Evolutionary conservation across 2,113 vertebrate species (phyloP).

Genomic region (Ornithorhynchus anatinus): DNA sequence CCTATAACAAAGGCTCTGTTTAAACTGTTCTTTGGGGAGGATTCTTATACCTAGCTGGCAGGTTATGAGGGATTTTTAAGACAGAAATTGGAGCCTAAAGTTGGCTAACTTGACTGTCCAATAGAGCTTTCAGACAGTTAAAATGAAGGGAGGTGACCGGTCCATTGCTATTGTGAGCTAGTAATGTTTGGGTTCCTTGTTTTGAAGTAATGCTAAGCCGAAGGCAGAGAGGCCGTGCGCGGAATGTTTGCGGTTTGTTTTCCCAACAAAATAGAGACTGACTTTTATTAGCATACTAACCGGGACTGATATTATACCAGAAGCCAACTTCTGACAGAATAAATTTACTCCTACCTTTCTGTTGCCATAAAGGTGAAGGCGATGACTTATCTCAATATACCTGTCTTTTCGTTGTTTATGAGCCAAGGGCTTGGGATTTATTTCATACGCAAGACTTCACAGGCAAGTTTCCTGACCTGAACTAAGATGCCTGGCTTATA

Average conservation of each 20-base stretch:
- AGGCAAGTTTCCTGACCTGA: not conserved
- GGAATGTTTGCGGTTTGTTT: not conserved
- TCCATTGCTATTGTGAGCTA: not conserved
- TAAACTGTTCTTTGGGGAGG: not conserved
- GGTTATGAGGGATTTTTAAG: not conserved
- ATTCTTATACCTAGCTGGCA: not conserved
- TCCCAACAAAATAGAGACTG: not conserved
- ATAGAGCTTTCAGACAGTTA: not conserved
- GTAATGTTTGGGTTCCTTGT: not conserved
- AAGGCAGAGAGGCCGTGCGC: not conserved
- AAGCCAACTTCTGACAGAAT: not conserved
- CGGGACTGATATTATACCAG: not conserved
- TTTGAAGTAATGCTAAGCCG: not conserved
- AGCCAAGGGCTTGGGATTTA: not conserved
- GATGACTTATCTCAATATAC: not conserved
- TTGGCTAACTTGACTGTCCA: not conserved
- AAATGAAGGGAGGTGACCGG: not conserved
- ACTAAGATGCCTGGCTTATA: not conserved
- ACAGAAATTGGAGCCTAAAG: not conserved
- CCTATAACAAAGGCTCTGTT: not conserved
- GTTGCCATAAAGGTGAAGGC: not conserved
- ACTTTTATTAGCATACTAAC: not conserved
- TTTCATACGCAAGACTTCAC: not conserved
- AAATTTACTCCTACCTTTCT: not conserved
- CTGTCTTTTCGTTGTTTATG: not conserved